These are phyloP conservation scores for Pseudonaja textilis DNA, from an alignment of 2,113 vertebrate species.

Conservation along the genomic window DNA sequence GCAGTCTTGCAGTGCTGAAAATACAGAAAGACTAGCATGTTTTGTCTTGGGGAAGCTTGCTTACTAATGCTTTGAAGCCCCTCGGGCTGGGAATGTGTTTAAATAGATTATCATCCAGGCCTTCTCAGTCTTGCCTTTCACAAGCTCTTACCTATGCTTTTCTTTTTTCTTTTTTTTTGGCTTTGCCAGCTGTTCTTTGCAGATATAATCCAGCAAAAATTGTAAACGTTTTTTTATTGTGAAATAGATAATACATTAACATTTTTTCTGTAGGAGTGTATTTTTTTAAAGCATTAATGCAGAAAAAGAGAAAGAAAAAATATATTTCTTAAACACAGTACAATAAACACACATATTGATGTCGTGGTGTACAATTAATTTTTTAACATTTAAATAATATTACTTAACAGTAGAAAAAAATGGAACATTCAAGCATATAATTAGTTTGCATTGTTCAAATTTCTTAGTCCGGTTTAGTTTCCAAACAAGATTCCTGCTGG, in stretches of 20 bases:
- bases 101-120: neutral
- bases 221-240: neutral
- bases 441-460: neutral
- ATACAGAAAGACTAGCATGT: neutral
- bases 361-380: neutral
- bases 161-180: neutral
- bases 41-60: neutral
- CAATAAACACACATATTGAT: neutral
- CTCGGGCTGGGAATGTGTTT: conserved; percentile 11
- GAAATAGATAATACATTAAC: neutral
- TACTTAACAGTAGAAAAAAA: neutral
- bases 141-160: neutral
- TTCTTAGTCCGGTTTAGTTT: neutral
- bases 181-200: neutral
- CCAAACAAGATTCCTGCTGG: neutral
- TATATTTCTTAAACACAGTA: neutral
- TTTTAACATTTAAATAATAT: neutral
- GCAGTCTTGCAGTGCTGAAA: neutral
- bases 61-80: conserved; percentile 2
- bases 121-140: neutral
- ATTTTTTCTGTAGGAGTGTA: neutral
- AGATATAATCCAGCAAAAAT: neutral
- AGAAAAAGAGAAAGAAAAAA: neutral
- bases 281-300: neutral
- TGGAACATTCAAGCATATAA: neutral